A percentile compares a stretch with the other conserved stretches of the same genome.
phyloP scores from a whole-genome alignment of 2,888 invertebrate species.

The Eurytoma adleriae region DNA sequence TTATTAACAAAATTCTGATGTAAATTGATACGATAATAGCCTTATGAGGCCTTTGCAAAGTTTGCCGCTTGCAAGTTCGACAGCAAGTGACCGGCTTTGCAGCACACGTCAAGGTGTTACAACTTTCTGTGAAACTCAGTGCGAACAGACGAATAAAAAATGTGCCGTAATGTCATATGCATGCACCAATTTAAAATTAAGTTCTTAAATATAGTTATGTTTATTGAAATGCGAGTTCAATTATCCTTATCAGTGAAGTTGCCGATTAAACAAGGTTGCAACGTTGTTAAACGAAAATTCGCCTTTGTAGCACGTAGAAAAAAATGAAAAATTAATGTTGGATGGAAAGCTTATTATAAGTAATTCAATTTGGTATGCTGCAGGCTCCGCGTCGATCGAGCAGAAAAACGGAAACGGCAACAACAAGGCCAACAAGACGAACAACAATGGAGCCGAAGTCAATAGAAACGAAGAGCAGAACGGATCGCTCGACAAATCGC shows the following conservation, averaged over 20 bases:
- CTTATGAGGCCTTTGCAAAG: not conserved
- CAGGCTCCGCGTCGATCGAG: constrained; percentile 72
- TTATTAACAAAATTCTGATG: not conserved
- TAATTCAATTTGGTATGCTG: constrained; percentile 41
- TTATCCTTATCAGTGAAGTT: too few relatives aligned
- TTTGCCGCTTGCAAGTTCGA: not conserved
- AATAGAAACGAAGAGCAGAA: constrained; percentile 73
- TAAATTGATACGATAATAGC: not conserved
- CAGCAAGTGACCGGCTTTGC: not conserved
- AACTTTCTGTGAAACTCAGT: not conserved
- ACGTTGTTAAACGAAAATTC: too few relatives aligned
- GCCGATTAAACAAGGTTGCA: too few relatives aligned
- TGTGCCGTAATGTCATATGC: too few relatives aligned
- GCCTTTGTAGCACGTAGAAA: too few relatives aligned
- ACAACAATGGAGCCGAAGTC: constrained; percentile 72
- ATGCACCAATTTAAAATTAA: too few relatives aligned
- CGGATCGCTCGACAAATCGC: constrained; percentile 69
- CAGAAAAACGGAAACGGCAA: constrained; percentile 72
- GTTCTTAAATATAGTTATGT: too few relatives aligned
- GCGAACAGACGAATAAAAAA: too few relatives aligned
- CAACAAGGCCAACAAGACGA: constrained; percentile 71
- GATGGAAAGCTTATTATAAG: too few relatives aligned
- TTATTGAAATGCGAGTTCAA: too few relatives aligned
- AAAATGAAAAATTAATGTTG: too few relatives aligned
- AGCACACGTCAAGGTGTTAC: not conserved